Evolutionary conservation across 1,140 invertebrate genomes (phyloP), one percentile per base, ranked within the genome.

Genomic region (Drosophila tani): DNA sequence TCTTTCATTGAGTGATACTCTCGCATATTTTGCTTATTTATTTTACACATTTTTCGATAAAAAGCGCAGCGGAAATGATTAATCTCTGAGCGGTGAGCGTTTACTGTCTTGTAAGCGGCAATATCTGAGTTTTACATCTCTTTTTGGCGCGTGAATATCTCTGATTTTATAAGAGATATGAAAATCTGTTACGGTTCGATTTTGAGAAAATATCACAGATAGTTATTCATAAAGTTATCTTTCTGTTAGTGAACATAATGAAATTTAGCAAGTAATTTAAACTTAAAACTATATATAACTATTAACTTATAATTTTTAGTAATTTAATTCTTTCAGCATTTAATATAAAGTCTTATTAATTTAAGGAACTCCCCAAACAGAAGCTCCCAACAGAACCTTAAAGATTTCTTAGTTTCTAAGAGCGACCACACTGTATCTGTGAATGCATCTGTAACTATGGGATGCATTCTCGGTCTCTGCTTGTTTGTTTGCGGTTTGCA

Each of bases 401-500:
- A 9, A 55, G 32, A 38, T 32, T 59, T 12, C 11, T 21, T 62
- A 19, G 21, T 47, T 29, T 17, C 14, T 27, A 1, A n/a, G n/a
- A 4, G 74, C 55, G 24, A 38, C 41, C 75, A 50, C 75, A 58
- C 50, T 60, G 40, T 60, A 70, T 75, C 32, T 60, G n/a, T 21
- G 38, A 40, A 21, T 55, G 29, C 62, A 45, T 45, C 49, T 69
- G 62, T 71, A 74, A 51, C 70, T 62, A n/a, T 27, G 68, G 21
- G 70, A 60, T 74, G 70, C 70, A 77, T 78, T 79, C 53, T 78
- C 9, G 9, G 32, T 11, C 58, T 69, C 38, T 46, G 65, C 40
- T 21, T 79, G 75, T 70, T 79, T 78, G 75, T 53, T 69, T 78
- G 74, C 35, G 49, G 67, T 53, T 71, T 49, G 57, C 41, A 43